Evolutionary conservation across 2,888 invertebrate genomes (phyloP).

Genomic region (Melolontha melolontha): DNA sequence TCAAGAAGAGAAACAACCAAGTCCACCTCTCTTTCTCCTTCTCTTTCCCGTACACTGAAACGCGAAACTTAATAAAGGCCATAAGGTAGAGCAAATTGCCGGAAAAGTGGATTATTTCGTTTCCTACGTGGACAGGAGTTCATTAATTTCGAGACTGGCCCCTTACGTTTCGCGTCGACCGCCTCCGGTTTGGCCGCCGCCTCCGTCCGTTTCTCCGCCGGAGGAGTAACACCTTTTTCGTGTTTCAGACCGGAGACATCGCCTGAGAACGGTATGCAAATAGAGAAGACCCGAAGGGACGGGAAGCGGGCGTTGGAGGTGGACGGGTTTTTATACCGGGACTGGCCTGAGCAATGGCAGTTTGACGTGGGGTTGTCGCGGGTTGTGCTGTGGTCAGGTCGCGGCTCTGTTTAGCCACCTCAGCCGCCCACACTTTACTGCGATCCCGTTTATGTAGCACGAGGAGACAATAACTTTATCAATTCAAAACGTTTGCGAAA

Average conservation of each 20-base stretch:
- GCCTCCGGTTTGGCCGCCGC: slow-evolving; percentile 33
- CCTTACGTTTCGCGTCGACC: slow-evolving; percentile 46
- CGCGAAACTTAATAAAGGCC: slow-evolving; percentile 40
- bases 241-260: slow-evolving; percentile 63
- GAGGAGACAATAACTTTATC: slow-evolving; percentile 51
- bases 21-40: too few species aligned
- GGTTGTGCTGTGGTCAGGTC: slow-evolving; percentile 51
- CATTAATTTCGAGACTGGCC: slow-evolving; percentile 61
- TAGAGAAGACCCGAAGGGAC: slow-evolving; percentile 52
- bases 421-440: slow-evolving; percentile 49
- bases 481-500: slow-evolving; percentile 40
- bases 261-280: slow-evolving; percentile 65
- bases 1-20: slow-evolving; percentile 28
- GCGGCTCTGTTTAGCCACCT: slow-evolving; percentile 50
- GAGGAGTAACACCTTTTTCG: slow-evolving; percentile 67
- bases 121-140: slow-evolving; percentile 65
- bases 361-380: slow-evolving; percentile 42
- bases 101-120: slow-evolving; percentile 65
- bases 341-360: slow-evolving; percentile 17
- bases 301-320: slow-evolving; percentile 23
- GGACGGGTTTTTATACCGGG: slow-evolving; percentile 45
- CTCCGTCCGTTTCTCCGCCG: slow-evolving; percentile 48
- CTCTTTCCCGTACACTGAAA: slow-evolving; percentile 13
- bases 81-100: slow-evolving; percentile 60
- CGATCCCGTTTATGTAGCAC: slow-evolving; percentile 27